Conservation (phyloP, 2,113 vertebrate species). For the Daphoenositta chrysoptera region DNA sequence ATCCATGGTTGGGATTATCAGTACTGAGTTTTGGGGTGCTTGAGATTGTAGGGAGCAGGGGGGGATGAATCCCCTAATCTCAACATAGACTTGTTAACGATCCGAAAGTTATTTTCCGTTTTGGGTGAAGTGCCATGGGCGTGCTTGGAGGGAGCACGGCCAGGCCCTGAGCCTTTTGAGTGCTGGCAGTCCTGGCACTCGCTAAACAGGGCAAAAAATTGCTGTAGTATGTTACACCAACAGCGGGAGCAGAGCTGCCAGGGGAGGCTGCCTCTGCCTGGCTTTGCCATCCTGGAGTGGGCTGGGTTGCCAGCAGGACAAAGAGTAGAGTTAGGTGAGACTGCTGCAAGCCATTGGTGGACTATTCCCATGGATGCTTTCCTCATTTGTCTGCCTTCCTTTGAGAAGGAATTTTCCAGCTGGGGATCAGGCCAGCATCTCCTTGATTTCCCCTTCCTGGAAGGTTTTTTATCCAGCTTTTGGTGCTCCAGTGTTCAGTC, state of each 20-base stretch:
- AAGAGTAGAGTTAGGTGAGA: background rate
- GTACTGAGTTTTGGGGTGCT: background rate
- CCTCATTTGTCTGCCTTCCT: background rate
- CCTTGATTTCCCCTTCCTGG: background rate
- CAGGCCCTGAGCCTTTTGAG: background rate
- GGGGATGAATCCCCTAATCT: background rate
- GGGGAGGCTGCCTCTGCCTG: background rate
- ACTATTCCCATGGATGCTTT: background rate
- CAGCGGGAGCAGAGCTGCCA: background rate
- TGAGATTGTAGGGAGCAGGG: background rate
- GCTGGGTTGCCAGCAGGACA: background rate
- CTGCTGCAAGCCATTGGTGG: background rate
- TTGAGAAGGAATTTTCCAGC: background rate
- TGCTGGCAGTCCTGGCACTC: accelerated
- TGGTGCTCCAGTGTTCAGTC: background rate
- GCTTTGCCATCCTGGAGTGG: background rate
- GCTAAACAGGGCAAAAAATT: background rate
- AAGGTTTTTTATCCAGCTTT: background rate
- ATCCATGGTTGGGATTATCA: background rate
- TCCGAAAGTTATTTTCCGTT: accelerated
- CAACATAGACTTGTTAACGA: background rate
- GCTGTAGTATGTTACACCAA: background rate
- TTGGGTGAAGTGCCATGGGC: background rate
- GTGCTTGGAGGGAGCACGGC: accelerated
- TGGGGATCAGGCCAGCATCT: background rate